These are phyloP conservation scores for Orthosia cruda DNA, from an alignment of 2,888 invertebrate species.

Conservation along the genomic window DNA sequence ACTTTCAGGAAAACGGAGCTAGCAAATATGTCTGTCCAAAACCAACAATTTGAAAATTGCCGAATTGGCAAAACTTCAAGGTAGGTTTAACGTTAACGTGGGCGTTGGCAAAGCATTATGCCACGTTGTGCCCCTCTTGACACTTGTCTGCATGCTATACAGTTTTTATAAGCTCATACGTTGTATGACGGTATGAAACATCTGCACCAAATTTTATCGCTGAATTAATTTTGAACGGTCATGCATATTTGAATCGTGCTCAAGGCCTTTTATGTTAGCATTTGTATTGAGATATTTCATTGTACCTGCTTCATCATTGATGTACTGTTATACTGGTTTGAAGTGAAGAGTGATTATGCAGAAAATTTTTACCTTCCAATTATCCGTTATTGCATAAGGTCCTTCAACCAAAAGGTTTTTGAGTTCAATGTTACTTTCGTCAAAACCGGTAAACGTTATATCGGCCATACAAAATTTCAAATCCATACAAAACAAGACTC, in stretches of 20 bases:
- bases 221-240: constrained; percentile 65
- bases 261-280: constrained; percentile 58
- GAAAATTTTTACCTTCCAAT: constrained; percentile 20
- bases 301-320: constrained; percentile 40
- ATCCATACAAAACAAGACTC: not conserved
- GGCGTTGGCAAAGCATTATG: constrained; percentile 54
- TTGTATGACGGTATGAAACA: constrained; percentile 50
- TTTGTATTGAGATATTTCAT: constrained; percentile 52
- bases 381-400: constrained; percentile 25
- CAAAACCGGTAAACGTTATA: not conserved
- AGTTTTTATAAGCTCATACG: constrained; percentile 58
- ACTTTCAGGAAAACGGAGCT: constrained; percentile 25
- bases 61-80: constrained; percentile 61
- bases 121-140: constrained; percentile 51
- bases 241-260: constrained; percentile 61
- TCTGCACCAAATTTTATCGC: constrained; percentile 68
- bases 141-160: constrained; percentile 59
- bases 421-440: constrained; percentile 18
- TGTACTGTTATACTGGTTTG: constrained; percentile 49
- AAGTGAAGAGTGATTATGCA: constrained; percentile 37
- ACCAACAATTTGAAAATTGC: constrained; percentile 42
- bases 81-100: constrained; percentile 45
- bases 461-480: not conserved
- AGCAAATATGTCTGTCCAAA: constrained; percentile 44
- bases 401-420: constrained; percentile 16